Base-by-base conservation (phyloP, 1,140 invertebrate species). In the Trinorchestia longiramus region DNA sequence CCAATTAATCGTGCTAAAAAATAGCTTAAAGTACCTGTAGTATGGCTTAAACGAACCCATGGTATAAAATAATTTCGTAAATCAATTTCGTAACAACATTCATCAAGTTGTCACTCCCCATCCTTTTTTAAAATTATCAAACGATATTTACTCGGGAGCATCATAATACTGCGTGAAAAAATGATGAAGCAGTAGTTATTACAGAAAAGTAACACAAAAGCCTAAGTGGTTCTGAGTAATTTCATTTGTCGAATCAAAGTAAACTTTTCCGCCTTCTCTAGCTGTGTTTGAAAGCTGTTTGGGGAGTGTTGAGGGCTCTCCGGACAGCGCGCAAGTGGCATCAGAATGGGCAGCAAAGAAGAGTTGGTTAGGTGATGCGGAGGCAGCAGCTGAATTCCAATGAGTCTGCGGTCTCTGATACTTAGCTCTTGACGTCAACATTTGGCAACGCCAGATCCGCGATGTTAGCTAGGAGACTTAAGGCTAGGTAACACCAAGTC, bases 281-380 rank as follows among this genome's bases (percentile, higher is more conserved):
- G 15, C 62, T 11, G 62, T 77, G 62, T 77, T 77, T 77, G 62
- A 77, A 77, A 77, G 62, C 62, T 77, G 62, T 77, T 77, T 77
- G 62, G 62, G 62, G 62, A 77, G 62, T 23, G 62, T 77, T 77
- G 62, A 77, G 62, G 62, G 62, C 88, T 90, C n/a, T 28, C 4
- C 6, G 88, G 8, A 41, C 88, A 36, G 88, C 88, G 43, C 43
- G 23, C 88, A 41, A 3, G 4, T 41, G 36, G 88, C 88, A 90
- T 90, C 88, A 90, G 88, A 90, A 90, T 90, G 88, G 88, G 43
- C 88, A 90, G 88, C 41, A 3, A 90, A 90, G 88, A 28, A 90
- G 88, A 90, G 88, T 41, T 90, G 88, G 88, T 90, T 43, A 90
- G 88, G 43, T 90, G 88, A 90, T 90, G 88, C 43, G 41, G 62